Evolutionary conservation across 2,113 vertebrate genomes (phyloP).

Genomic region (Peromyscus polionotus): DNA sequence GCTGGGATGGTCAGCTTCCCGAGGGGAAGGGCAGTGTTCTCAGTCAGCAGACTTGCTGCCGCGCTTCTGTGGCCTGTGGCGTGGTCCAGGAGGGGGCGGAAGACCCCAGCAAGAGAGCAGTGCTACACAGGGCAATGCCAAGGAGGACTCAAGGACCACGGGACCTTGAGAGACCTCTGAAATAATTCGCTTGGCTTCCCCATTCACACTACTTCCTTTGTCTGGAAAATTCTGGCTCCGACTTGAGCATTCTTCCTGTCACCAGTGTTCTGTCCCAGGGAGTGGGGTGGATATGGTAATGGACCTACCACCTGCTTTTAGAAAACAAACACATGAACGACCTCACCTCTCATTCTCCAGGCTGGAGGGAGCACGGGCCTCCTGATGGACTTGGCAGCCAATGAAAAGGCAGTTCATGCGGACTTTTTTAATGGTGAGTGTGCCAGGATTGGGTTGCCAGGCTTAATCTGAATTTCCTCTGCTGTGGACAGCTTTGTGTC

Average conservation of each 20-base stretch:
- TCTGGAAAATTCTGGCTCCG: background rate
- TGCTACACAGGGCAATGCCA: rapidly evolving
- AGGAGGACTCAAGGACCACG: background rate
- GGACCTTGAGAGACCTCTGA: background rate
- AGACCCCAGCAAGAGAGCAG: background rate
- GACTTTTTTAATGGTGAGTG: constrained; percentile 97
- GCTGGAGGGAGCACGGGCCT: constrained; percentile 98
- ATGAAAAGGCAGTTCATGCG: constrained; percentile 97
- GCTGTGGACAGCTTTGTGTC: background rate
- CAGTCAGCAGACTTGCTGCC: rapidly evolving
- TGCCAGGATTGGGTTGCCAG: rapidly evolving
- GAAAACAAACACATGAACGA: rapidly evolving
- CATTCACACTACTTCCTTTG: background rate
- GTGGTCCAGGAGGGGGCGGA: rapidly evolving
- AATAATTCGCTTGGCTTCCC: background rate
- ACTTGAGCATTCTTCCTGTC: background rate
- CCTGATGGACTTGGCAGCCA: constrained; percentile 97
- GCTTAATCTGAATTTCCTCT: background rate
- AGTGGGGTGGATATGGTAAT: rapidly evolving
- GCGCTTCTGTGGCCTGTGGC: background rate
- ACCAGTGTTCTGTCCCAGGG: background rate
- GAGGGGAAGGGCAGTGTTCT: background rate
- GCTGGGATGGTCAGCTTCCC: background rate
- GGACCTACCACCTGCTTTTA: rapidly evolving
- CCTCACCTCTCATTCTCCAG: constrained; percentile 82